Evolutionary conservation across 2,888 invertebrate species (phyloP), one percentile per base, ranked within the genome.

Genomic region (Antheraea assamensis): DNA sequence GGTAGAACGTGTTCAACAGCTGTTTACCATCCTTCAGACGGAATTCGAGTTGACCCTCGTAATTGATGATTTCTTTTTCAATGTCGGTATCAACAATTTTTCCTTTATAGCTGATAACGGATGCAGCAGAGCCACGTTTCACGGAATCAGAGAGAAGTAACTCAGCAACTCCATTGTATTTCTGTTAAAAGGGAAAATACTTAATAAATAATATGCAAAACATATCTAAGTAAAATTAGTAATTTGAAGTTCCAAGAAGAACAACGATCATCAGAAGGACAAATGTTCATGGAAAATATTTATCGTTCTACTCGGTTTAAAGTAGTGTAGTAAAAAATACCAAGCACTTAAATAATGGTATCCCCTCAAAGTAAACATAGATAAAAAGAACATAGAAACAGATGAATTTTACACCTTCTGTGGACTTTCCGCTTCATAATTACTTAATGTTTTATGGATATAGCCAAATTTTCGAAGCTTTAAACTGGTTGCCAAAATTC

Each of bases 1-100:
- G 30, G 1, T 74, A 72, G 80, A 91, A 88, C 0, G 84, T 81
- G 76, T 91, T 90, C 49, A 88, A 80, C 31, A 93, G 79, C 1
- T 90, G 79, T 77, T 89, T 90, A 52, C 93, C 92, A n/a, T 88
- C 87, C 75, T 88, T 89, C 17, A 94, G 84, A 31, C 86, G 85
- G 27, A 95, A 66, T 61, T 90, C 88, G 0, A 93, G 15, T 42
- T 90, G 88, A 1, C 90, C 91, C 61, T 94, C 91, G 68, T 90
- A 86, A 74, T 92, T 87, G 31, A 90, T 75, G n/a, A 77, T 74
- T 0, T 82, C 75, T 73, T 90, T 89, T 0, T 91, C 89, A 1
- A 85, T 73, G 83, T 93, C 86, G 68, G 86, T 85, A 82, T 92
- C 86, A 21, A 77, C 71, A 1, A 90, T n/a, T 74, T 91, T 94